These are phyloP conservation scores for Limosa lapponica DNA, from an alignment of 2,797 vertebrate genomes.

Conservation along the genomic window DNA sequence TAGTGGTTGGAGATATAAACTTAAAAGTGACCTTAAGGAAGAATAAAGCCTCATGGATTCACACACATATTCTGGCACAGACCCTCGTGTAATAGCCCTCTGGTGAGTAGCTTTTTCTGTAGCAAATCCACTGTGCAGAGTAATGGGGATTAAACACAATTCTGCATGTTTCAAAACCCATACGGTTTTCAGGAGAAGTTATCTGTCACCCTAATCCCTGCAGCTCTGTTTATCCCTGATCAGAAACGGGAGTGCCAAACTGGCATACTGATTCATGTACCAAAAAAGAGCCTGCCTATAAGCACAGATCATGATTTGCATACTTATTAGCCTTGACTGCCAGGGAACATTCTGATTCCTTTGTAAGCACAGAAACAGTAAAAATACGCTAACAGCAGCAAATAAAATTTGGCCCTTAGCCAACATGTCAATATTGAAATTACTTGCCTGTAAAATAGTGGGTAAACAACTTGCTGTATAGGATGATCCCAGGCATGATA, in stretches of 20 bases:
- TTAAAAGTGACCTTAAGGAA: conserved; percentile 1
- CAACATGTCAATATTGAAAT: conserved; percentile 73
- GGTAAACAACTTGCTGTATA: conserved; percentile 59
- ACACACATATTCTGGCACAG: background rate
- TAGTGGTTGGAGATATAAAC: background rate
- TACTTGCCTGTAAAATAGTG: conserved; percentile 57
- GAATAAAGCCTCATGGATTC: background rate
- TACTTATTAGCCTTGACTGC: conserved; percentile 67
- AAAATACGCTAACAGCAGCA: conserved; percentile 67
- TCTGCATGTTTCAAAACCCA: conserved; percentile 21
- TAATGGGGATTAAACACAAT: background rate
- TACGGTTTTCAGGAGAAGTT: conserved; percentile 31
- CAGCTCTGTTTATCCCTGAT: conserved; percentile 64
- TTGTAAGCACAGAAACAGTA: conserved; percentile 64
- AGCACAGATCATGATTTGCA: conserved; percentile 69
- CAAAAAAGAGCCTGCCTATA: conserved; percentile 65
- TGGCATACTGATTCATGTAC: conserved; percentile 50
- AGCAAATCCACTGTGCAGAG: background rate
- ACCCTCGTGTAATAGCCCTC: background rate
- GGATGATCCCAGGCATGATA: conserved; percentile 34
- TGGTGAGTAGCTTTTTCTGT: background rate
- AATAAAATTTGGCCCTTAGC: conserved; percentile 65
- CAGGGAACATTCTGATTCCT: conserved; percentile 61
- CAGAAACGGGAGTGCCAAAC: conserved; percentile 57
- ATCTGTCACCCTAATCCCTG: conserved; percentile 48